phyloP scores from a whole-genome alignment of 2,113 vertebrate genomes.

The Ceyx margarethae region DNA sequence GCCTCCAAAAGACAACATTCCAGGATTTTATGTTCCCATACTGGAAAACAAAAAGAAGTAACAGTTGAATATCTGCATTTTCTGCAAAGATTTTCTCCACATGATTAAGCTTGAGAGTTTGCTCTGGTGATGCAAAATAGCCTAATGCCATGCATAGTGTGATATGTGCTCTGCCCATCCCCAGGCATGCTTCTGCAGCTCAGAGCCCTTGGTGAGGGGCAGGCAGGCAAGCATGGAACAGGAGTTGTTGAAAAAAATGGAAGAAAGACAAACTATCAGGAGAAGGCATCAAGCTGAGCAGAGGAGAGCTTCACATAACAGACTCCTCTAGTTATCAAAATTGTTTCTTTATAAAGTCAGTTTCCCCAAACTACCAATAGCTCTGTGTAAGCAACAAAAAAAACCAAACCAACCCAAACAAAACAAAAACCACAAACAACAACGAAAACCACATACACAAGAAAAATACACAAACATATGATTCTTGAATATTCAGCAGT shows the following conservation, averaged over 20 bases:
- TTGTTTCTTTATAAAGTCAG: neutral
- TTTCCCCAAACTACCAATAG: neutral
- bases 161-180: accelerated
- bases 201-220: neutral
- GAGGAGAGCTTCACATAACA: neutral
- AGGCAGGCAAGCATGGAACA: neutral
- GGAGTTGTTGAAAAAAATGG: neutral
- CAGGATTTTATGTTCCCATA: neutral
- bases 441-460: too few relatives aligned
- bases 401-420: neutral
- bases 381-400: neutral
- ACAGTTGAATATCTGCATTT: neutral
- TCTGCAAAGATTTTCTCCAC: neutral
- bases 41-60: neutral
- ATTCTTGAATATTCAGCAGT: neutral
- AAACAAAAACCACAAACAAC: neutral
- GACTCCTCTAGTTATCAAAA: neutral
- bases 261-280: neutral
- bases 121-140: neutral
- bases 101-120: neutral
- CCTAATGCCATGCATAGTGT: neutral
- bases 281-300: neutral
- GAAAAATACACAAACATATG: too few relatives aligned
- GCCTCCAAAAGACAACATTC: neutral
- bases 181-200: neutral